Base-by-base conservation (phyloP, 1,140 invertebrate species). In the Drosophila serrata region DNA sequence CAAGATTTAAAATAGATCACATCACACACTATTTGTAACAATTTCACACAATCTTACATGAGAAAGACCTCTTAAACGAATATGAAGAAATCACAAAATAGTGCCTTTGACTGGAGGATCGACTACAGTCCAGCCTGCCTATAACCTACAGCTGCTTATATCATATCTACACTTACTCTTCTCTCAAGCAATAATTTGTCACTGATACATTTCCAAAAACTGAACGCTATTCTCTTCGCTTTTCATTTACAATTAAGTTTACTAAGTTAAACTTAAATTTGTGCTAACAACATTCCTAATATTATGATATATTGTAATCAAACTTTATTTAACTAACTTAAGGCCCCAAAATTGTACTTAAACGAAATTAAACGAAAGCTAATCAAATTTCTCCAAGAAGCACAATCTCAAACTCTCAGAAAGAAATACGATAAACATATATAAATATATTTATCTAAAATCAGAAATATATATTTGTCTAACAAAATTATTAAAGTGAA, bases 321-420 rank as follows among this genome's bases (percentile, higher is more conserved):
- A 29, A 55, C 31, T 17, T 53, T 46, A 67, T 55, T 70, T 78
- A 75, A 37, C 56, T 79, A 69, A 33, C 37, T 79, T 63, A 49
- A 56, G 70, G 31, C 31, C 49, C 46, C 49, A 67, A 82, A 73
- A 42, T 33, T 74, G 56, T 88, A 88, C 84, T 88, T 88, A 82
- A 82, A 45, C 53, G 27, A 51, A 77, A 64, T 40, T 29, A 70
- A 39, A 39, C 27, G n/a, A 72, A 72, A 48, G 35, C 85, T 85
- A 88, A 88, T 88, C 84, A 90, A 90, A 88, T 81, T 88, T 88
- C 85, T 90, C 55, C 43, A 84, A 88, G 81, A 88, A 87, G 75
- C 75, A 80, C 58, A 70, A 76, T 80, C 77, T 77, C 33, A 55
- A 69, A 75, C 59, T 60, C 60, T 77, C 58, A 67, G 51, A 82